Conservation (phyloP, 2,888 invertebrate genomes). For the Lepeophtheirus nordmannii region DNA sequence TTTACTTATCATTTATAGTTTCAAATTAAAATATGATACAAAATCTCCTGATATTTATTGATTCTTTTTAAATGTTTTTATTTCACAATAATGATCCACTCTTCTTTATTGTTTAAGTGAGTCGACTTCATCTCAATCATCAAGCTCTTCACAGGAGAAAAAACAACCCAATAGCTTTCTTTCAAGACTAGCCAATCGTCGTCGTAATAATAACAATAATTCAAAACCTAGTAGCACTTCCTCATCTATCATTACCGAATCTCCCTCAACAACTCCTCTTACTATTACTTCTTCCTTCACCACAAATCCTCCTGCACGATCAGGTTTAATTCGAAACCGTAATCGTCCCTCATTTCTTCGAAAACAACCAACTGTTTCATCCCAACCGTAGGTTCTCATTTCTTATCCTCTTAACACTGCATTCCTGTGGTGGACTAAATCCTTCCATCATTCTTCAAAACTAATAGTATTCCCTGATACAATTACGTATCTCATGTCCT, state of each 20-base stretch:
- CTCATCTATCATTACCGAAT: background rate
- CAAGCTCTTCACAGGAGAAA: background rate
- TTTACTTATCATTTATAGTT: too few relatives aligned
- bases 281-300: constrained; percentile 3
- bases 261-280: background rate
- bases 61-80: too few relatives aligned
- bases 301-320: background rate
- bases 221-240: background rate
- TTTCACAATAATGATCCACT: too few relatives aligned
- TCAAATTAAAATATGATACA: too few relatives aligned
- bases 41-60: too few relatives aligned
- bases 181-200: background rate
- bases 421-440: too few relatives aligned
- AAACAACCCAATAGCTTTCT: background rate
- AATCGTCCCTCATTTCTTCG: background rate
- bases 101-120: background rate
- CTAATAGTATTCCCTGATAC: too few relatives aligned
- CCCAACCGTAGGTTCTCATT: background rate
- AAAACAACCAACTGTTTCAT: background rate
- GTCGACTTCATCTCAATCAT: background rate
- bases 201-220: background rate
- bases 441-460: background rate
- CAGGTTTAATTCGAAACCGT: background rate
- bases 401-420: background rate
- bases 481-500: too few relatives aligned